Conservation (phyloP, 2,797 vertebrate genomes). For the Ceyx erithaca region DNA sequence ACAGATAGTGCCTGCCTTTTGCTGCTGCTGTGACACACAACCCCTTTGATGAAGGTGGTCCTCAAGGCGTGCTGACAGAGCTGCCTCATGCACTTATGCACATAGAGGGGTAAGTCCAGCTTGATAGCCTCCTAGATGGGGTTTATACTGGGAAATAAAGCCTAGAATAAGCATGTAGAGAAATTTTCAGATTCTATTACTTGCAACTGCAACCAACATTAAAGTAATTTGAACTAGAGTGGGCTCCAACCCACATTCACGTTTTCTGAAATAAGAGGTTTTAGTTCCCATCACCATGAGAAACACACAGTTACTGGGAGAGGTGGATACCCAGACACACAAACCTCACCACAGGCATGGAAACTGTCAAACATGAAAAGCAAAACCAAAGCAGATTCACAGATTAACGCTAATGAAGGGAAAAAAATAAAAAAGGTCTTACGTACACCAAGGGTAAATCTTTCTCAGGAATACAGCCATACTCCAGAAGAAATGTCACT, state of each 20-base stretch:
- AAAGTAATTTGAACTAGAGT: background rate
- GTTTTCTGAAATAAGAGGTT: background rate
- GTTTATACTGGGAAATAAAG: background rate
- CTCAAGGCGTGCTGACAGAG: background rate
- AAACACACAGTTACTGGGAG: accelerated
- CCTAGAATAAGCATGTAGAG: background rate
- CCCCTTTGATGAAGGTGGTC: background rate
- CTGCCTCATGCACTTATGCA: background rate
- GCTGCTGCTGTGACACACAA: background rate
- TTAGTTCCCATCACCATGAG: background rate
- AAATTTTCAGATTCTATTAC: background rate
- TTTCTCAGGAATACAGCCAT: constrained; percentile 14
- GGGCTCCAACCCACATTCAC: accelerated
- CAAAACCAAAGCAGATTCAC: background rate
- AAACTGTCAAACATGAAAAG: background rate
- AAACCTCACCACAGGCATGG: background rate
- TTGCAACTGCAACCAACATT: background rate
- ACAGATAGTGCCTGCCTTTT: background rate
- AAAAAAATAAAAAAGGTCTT: background rate
- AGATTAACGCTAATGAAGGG: background rate
- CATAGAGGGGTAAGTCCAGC: accelerated
- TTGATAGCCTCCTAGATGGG: background rate
- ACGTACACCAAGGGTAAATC: constrained; percentile 55
- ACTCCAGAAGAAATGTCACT: constrained; percentile 56
- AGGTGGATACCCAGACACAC: background rate